Base-by-base conservation (phyloP, 2,888 invertebrate genomes). In the Yponomeuta evonymella region DNA sequence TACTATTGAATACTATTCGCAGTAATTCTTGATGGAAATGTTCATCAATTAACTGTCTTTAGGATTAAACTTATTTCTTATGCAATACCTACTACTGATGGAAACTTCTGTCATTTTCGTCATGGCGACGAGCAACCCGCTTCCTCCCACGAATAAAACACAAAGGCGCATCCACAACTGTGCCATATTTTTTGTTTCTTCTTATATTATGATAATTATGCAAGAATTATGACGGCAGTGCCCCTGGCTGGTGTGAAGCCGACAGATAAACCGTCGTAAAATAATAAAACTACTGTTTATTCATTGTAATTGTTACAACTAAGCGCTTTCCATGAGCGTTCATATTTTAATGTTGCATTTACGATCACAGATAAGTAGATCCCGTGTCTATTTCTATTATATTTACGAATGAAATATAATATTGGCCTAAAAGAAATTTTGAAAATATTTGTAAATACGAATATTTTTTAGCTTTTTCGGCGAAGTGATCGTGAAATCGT, bases 141-240 rank as follows among this genome's bases (percentile, higher is more conserved):
- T 58, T 58, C 51, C 51, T 58, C 51, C 51, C 51, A 58, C 51
- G 51, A 15, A 58, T 58, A 58, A 58, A 58, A 58, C 15, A 58
- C 51, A 58, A 58, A 58, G 51, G 51, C 51, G 51, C 51, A 15
- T 58, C 51, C 51, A 58, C 58, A 48, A 69, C 23, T 6, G 51
- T 23, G 23, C 48, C 11, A n/a, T 58, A 69, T 58, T 69, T 69
- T 70, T 70, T 67, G 48, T 70, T 70, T 64, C 70, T 29, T 70
- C 51, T 58, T 48, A 43, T 48, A 69, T 48, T 58, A 73, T 71
- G n/a, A 10, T 23, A 67, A 71, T 70, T 71, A 72, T 72, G 69
- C 69, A 48, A 48, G 48, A 69, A 69, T 69, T 69, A 69, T 69
- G 29, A 69, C 12, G 51, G 48, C 15, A 15, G 15, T 58, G 51